Conservation (phyloP, 1,140 invertebrate species). For the Polypedilum vanderplanki region DNA sequence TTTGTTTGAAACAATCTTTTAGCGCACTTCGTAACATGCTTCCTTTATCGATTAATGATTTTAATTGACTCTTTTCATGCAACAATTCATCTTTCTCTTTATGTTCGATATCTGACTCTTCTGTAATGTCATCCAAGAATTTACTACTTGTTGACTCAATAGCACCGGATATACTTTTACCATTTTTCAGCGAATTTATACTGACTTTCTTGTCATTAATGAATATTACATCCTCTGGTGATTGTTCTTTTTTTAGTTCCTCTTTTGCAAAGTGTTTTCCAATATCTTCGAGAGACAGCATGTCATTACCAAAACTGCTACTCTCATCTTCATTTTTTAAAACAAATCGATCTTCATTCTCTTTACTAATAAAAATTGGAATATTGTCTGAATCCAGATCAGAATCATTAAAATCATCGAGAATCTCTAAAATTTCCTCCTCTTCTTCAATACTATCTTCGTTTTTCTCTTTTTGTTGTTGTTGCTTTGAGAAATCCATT, state of each 20-base stretch:
- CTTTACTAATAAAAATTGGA: neutral
- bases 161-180: constrained; percentile 30
- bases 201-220: constrained; percentile 30
- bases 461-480: neutral
- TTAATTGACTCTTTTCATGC: too few species aligned
- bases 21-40: neutral
- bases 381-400: constrained; percentile 27
- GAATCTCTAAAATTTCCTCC: constrained; percentile 8
- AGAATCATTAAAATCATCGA: constrained; percentile 23
- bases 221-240: constrained; percentile 29
- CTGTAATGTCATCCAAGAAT: constrained; percentile 41
- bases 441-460: constrained; percentile 16
- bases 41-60: neutral
- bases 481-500: neutral
- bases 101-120: constrained; percentile 34
- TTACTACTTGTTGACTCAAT: constrained; percentile 32
- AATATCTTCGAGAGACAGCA: constrained; percentile 17
- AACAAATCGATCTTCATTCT: neutral
- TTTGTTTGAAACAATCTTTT: neutral
- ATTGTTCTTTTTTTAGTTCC: neutral
- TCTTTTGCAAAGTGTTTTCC: constrained; percentile 28
- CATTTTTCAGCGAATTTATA: constrained; percentile 25
- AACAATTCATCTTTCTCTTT: neutral
- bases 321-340: neutral
- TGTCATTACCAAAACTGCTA: neutral